Percentiles rank a stretch among this genome's conserved stretches.
These are phyloP conservation scores for Dryoscopus gambensis DNA, from an alignment of 2,113 vertebrate species.

Conservation along the genomic window DNA sequence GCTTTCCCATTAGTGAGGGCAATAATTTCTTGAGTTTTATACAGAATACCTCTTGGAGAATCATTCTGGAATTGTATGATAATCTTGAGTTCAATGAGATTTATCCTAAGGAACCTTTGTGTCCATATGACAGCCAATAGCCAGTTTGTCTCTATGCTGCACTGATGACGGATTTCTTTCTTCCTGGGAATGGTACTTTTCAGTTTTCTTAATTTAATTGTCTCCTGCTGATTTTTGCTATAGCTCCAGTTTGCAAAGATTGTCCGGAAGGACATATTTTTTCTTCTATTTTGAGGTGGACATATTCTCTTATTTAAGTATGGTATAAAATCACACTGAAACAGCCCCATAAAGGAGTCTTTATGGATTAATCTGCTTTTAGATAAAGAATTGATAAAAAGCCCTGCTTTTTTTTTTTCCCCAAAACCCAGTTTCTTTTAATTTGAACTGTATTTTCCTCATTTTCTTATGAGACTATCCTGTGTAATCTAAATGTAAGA, in stretches of 20 bases:
- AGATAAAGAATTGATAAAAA: not conserved
- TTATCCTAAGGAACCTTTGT: not conserved
- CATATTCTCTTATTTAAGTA: not conserved
- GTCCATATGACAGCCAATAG: not conserved
- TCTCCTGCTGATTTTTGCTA: not conserved
- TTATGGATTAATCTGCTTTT: not conserved
- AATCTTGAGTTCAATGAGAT: not conserved
- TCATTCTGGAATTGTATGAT: not conserved
- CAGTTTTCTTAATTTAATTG: not conserved
- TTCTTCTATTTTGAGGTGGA: not conserved
- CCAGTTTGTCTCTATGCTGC: not conserved
- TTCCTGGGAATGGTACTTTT: not conserved
- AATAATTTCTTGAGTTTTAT: not conserved
- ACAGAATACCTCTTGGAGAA: not conserved
- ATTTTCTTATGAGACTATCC: not conserved
- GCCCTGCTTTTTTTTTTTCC: fast-evolving
- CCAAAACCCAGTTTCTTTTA: not conserved
- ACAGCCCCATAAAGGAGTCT: not conserved
- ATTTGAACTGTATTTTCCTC: not conserved
- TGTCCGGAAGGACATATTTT: not conserved
- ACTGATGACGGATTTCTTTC: not conserved
- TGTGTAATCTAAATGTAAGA: not conserved
- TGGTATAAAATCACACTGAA: not conserved
- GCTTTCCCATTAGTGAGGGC: not conserved
- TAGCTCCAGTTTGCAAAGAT: not conserved